Evolutionary conservation across 2,888 invertebrate genomes (phyloP), one percentile per base, ranked within the genome.

Genomic region (Fragum sueziense): DNA sequence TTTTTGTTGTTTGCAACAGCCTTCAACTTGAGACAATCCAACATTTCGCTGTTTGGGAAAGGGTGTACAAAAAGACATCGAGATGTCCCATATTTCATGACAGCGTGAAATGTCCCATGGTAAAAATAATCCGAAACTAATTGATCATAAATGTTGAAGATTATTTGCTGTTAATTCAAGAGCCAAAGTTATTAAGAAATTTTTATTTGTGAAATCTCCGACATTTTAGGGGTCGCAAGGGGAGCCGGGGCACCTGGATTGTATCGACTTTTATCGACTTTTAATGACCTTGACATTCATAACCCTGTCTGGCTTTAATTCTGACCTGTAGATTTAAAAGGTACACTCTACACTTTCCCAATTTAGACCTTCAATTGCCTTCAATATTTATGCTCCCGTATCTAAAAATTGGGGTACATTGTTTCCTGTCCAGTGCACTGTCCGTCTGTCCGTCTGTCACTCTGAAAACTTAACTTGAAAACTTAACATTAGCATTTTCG

Each of bases 151-250:
- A 73, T 33, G 70, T 33, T 70, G 33, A 52, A 52, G 37, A 78
- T 65, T 68, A 62, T 33, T 51, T 51, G 52, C 52, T 59, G 69
- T 78, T 78, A 78, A 70, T 70, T 61, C 61, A 59, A 65, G 69
- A 33, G 74, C 74, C 52, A 70, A 78, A 70, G 65, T 31, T 54
- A 62, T 69, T 74, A 70, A 76, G 73, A 70, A 70, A 61, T 52
- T 70, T 78, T 70, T 74, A 73, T 59, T 54, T 62, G 73, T 69
- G 69, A 70, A 65, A 78, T 65, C 73, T 62, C n/a, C 74, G 78
- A 74, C 74, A 78, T 74, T 74, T 69, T 57, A 70, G 31, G 70
- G 62, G 33, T 61, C 37, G 20, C 62, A 37, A 17, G 65, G 33
- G 65, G 57, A 57, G 25, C 34, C 9, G n/a, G 57, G 70, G 70